phyloP scores from a whole-genome alignment of 2,888 invertebrate genomes.

The Nemapogon koenigi region DNA sequence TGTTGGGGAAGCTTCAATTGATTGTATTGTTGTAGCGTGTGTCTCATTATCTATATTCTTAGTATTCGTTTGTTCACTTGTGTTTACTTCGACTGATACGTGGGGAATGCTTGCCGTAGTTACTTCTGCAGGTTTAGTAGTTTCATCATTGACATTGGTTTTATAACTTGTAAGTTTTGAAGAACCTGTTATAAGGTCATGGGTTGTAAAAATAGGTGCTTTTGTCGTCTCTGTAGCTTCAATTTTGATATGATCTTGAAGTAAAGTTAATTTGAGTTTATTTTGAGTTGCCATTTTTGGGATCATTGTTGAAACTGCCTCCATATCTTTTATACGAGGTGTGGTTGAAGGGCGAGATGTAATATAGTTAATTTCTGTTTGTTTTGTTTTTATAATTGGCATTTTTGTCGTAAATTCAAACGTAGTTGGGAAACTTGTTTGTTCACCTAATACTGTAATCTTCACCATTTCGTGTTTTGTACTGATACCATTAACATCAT shows the following conservation, averaged over 20 bases:
- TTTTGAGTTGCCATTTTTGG: background rate
- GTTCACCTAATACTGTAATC: slow-evolving; percentile 27
- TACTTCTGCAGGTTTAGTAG: no score
- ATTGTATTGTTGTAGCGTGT: background rate
- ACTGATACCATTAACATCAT: slow-evolving; percentile 14
- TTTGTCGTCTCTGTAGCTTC: background rate
- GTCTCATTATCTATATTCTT: background rate
- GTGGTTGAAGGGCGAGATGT: background rate
- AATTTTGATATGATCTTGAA: background rate
- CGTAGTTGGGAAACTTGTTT: slow-evolving; percentile 21
- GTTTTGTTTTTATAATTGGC: slow-evolving; percentile 23
- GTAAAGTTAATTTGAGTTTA: background rate
- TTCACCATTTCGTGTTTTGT: slow-evolving; percentile 25
- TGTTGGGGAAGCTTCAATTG: background rate
- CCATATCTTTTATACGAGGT: background rate
- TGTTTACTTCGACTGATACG: no score
- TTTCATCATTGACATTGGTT: no score
- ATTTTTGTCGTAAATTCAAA: slow-evolving; percentile 38
- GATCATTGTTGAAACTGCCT: background rate
- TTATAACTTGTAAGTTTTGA: no score
- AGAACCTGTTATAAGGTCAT: no score
- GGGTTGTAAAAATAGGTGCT: no score
- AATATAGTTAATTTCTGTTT: background rate
- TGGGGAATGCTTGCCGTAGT: background rate
- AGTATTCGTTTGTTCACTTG: background rate